A percentile compares a stretch with the other conserved stretches of the same genome.
Evolutionary conservation across 1,140 invertebrate genomes (phyloP).

Genomic region (Drosophila bipectinata): DNA sequence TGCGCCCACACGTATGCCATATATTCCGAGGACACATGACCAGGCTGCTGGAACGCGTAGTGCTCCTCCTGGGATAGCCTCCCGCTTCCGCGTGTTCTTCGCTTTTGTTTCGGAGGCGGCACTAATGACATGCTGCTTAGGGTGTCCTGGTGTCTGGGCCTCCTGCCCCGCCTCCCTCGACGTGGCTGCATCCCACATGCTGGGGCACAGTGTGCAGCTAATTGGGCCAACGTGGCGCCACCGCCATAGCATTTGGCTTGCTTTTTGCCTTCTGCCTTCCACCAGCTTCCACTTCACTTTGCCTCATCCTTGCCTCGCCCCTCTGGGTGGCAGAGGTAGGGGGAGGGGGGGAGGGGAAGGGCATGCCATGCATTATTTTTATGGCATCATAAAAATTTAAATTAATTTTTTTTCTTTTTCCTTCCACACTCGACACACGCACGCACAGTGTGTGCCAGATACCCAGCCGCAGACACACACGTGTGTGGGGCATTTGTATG

Average conservation of each 20-base stretch:
- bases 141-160: constrained; percentile 15
- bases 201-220: constrained; percentile 63
- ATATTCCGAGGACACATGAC: constrained; percentile 19
- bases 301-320: constrained; percentile 17
- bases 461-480: background rate
- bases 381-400: constrained; percentile 78
- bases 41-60: constrained; percentile 27
- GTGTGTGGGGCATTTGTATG: constrained; percentile 46
- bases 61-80: constrained; percentile 13
- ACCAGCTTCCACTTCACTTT: constrained; percentile 44
- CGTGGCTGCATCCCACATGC: constrained; percentile 16
- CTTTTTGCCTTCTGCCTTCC: background rate
- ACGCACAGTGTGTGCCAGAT: constrained; percentile 8
- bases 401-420: constrained; percentile 65
- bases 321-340: background rate
- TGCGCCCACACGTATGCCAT: background rate
- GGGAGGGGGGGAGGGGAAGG: constrained; percentile 14
- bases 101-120: constrained; percentile 42
- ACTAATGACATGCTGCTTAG: constrained; percentile 59
- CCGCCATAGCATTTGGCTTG: background rate
- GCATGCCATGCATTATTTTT: constrained; percentile 75
- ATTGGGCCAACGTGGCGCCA: constrained; percentile 69
- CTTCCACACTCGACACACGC: constrained; percentile 24
- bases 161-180: constrained; percentile 2
- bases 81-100: constrained; percentile 23